Base-by-base conservation (phyloP, 2,888 invertebrate species). In the Dynastes maya region DNA sequence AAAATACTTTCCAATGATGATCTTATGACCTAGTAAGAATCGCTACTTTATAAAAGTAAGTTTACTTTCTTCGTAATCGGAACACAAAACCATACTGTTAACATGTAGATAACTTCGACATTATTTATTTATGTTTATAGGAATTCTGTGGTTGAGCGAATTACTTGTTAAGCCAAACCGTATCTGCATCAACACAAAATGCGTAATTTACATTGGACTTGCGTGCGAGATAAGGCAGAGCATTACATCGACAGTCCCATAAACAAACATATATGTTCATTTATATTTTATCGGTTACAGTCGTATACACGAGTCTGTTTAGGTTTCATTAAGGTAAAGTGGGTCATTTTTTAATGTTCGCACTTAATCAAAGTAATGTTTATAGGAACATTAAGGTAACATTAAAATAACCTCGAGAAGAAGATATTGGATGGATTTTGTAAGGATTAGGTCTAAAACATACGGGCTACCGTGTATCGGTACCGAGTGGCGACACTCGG, bases 171-270 rank as follows among this genome's bases (percentile, higher is more conserved):
- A 55, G 55, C 55, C 22, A 9, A 16, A 22, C 55, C n/a, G 55
- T 22, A 22, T 55, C 22, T 55, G 22, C 55, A 55, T 32, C 32
- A 11, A 5, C 63, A 4, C 63, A 32, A 63, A 63, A 63, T 63
- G 63, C 63, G 63, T 63, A 63, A 63, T 32, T 27, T 13, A 32
- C 29, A 63, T 29, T 29, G 13, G 13, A 32, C 63, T 32, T 29
- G 32, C 32, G 63, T 63, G 63, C 63, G 29, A 63, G 63, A 63
- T 63, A 63, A 63, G 32, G 63, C 63, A 63, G 63, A 29, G 11
- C 5, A 29, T 2, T 11, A 29, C 11, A 63, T 63, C 29, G 63
- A 63, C 22, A 13, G 63, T 13, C 32, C 32, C 4, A 11, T 63
- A 29, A 63, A 63, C 32, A 29, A 63, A 29, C 63, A 63, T 11